Base-by-base conservation (phyloP, 1,140 invertebrate genomes). In the Drosophila lini region DNA sequence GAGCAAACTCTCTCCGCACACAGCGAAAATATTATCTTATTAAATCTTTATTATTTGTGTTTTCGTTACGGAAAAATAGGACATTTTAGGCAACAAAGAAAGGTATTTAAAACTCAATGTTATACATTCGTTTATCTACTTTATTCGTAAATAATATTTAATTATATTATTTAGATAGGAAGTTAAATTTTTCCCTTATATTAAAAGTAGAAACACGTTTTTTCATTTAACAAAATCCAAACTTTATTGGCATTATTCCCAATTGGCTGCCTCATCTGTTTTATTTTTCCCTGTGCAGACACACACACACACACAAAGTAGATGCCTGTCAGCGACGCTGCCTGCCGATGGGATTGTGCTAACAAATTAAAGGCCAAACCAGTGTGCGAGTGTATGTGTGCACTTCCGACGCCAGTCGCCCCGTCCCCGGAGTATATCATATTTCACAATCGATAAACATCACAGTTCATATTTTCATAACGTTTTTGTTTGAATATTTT, bases 371-470 rank as follows among this genome's bases (percentile, higher is more conserved):
- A 86, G 69, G 69, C 68, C 81, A 78, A 77, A 62, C 73, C 83
- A 85, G 38, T 41, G 52, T 60, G 28, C 38, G 15, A n/a, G 22
- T 62, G 15, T 62, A 40, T 64, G 47, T 59, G 36, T 70, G 57
- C 19, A 69, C 64, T 56, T 44, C 64, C 64, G 44, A 67, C 31
- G 55, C 65, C 59, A 38, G 53, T 47, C 44, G 34, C 48, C 38
- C 16, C 10, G 32, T 58, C 48, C 58, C 60, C 16, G 28, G 50
- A 68, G 62, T 75, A 80, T 80, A 89, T 91, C 79, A 91, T 91
- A 91, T 91, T 91, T 91, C 86, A 91, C 77, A 90, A 90, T 90
- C 90, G 90, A 91, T 91, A 91, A 91, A 80, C 83, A 91, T 91
- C 90, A 76, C 74, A 91, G 86, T 90, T 91, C 79, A 91, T 91